Evolutionary conservation across 2,888 invertebrate species (phyloP), one percentile per base, ranked within the genome.

Genomic region (Polydrusus cervinus): DNA sequence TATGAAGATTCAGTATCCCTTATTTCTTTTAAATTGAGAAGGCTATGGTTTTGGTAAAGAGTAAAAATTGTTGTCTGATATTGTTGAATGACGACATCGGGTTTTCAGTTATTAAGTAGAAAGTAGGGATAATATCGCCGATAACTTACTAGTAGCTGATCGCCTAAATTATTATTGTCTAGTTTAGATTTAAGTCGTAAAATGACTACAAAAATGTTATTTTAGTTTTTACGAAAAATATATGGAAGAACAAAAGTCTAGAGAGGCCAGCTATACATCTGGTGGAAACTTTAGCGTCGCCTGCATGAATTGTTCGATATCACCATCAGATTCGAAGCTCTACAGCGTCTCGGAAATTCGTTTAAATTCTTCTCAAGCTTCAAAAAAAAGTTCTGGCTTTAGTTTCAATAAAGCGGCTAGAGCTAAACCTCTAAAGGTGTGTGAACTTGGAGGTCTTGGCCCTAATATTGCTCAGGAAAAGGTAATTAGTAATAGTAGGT

Each of bases 391-490:
- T 14, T 57, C 47, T 16, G 45, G 45, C 25, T 10, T 47, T 13
- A 49, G 61, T 14, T 10, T 49, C 3, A 25, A 13, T 3, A 64
- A 30, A 25, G 57, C 45, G 16, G 7, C 11, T 64, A 45, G 49
- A 51, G 14, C 64, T n/a, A 70, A 64, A 65, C 64, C 74, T 0
- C n/a, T 66, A 3, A 75, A 66, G 16, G 13, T 71, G 8, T 14
- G 38, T 13, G 68, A 72, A 11, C 47, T 75, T 18, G 71, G 75
- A 45, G 75, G 75, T 25, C 67, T 75, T 16, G 75, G 75, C 16
- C 75, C 75, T n/a, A 71, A 75, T 51, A 72, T 75, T 38, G 68
- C 45, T 16, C 67, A 51, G 13, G 68, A 68, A 13, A 75, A 75
- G 71, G 75, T 71, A 64, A 11, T 38, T 3, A n/a, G 38, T 60